phyloP scores from a whole-genome alignment of 92 coral and sea anemone species.

The Epizoanthus stellaris region DNA sequence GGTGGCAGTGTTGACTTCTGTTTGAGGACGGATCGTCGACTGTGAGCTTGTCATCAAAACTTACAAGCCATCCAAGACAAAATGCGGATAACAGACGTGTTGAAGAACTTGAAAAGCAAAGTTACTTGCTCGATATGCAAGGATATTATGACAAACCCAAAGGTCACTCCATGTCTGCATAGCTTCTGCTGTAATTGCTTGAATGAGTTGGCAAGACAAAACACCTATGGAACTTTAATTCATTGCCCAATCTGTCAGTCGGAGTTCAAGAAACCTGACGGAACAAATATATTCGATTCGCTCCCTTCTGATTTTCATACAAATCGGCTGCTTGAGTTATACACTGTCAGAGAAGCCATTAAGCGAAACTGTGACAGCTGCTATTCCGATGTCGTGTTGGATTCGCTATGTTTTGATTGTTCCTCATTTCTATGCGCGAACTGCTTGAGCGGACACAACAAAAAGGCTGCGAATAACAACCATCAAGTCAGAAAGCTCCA shows the following conservation, averaged over 20 bases:
- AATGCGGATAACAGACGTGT: conserved; percentile 15
- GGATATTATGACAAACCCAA: conserved; percentile 73
- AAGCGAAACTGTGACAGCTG: conserved; percentile 64
- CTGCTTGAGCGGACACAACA: conserved; percentile 52
- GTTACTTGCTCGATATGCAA: conserved; percentile 72
- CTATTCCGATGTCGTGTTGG: conserved; percentile 25
- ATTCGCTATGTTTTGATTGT: conserved; percentile 82
- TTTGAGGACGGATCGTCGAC: not conserved
- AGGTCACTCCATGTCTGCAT: conserved; percentile 78
- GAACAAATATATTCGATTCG: conserved; percentile 32
- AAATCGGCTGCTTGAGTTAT: conserved; percentile 67
- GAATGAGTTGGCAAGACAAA: conserved; percentile 62
- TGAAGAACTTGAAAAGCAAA: conserved; percentile 50
- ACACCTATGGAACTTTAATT: conserved; percentile 58
- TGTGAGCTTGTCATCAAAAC: not conserved
- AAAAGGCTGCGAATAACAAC: conserved; percentile 34
- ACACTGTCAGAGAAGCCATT: conserved; percentile 47
- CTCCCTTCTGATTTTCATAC: conserved; percentile 74
- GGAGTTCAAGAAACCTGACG: conserved; percentile 64
- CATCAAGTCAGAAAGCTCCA: conserved; percentile 62
- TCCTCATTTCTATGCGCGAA: conserved; percentile 63
- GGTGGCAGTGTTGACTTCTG: too few species aligned
- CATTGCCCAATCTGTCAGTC: conserved; percentile 81
- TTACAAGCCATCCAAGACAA: not conserved
- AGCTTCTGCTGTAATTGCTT: conserved; percentile 74